Percentiles rank a stretch among this genome's conserved stretches.
These are phyloP conservation scores for Luffia ferchaultella DNA, from an alignment of 2,888 invertebrate genomes.

Conservation along the genomic window DNA sequence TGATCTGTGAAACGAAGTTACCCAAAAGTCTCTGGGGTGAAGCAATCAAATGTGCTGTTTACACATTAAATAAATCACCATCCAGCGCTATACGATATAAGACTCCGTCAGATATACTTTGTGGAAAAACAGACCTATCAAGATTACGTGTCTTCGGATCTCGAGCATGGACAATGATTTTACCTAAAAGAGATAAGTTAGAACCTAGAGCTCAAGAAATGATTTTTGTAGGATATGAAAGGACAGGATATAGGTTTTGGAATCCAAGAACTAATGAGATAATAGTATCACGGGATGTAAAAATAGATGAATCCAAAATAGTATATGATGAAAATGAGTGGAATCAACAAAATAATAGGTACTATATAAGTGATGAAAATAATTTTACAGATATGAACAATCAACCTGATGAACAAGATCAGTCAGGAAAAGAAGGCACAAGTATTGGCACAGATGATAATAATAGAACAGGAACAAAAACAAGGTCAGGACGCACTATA, in stretches of 20 bases:
- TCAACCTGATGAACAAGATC: background rate
- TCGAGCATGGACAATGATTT: conserved; percentile 2
- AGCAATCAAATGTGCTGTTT: conserved; percentile 3
- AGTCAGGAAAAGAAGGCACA: background rate
- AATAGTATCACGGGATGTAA: conserved; percentile 8
- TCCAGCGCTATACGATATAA: conserved; percentile 1
- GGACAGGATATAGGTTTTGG: conserved; percentile 9
- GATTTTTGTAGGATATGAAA: conserved; percentile 3
- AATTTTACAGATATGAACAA: conserved; percentile 1
- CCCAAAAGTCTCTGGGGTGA: conserved; percentile 7
- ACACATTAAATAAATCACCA: conserved; percentile 5
- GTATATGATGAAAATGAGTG: background rate
- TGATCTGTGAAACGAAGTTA: conserved; percentile 5
- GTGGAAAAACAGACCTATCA: conserved; percentile 3
- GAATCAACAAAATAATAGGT: conserved; percentile 3
- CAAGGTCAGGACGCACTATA: background rate
- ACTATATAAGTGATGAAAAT: conserved; percentile 1
- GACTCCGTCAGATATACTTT: conserved; percentile 3
- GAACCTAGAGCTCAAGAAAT: conserved; percentile 4
- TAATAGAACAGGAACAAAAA: background rate
- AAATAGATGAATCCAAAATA: conserved; percentile 5
- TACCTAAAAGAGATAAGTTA: conserved; percentile 6
- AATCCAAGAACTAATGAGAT: conserved; percentile 6
- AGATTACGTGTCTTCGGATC: conserved; percentile 5
- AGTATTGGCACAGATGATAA: background rate